These are phyloP conservation scores for Pachypsylla venusta DNA, from an alignment of 1,140 invertebrate species.

Conservation along the genomic window DNA sequence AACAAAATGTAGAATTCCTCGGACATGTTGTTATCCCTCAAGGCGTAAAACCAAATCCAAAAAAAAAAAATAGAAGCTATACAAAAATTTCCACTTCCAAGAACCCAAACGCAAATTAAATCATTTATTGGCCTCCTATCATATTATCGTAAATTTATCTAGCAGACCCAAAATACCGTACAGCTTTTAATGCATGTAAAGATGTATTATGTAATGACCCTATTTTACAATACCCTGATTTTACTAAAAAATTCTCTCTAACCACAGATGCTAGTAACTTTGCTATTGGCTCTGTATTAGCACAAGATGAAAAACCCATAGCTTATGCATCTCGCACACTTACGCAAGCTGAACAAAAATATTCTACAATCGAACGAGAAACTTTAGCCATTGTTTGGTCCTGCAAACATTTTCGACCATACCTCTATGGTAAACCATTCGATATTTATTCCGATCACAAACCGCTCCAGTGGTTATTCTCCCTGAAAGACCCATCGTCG, in stretches of 20 bases:
- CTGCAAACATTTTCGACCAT: slow-evolving; percentile 33
- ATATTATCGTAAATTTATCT: slow-evolving; percentile 30
- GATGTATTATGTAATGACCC: slow-evolving; percentile 27
- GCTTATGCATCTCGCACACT: slow-evolving; percentile 30
- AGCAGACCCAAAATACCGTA: slow-evolving; percentile 10
- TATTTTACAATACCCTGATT: slow-evolving; percentile 28
- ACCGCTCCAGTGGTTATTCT: slow-evolving; percentile 33
- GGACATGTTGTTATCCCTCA: slow-evolving; percentile 30
- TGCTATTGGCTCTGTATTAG: slow-evolving; percentile 25
- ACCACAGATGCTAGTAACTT: slow-evolving; percentile 27
- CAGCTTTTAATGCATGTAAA: slow-evolving; percentile 30
- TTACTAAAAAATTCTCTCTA: slow-evolving; percentile 30
- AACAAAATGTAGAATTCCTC: slow-evolving; percentile 31
- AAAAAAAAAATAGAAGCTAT: slow-evolving; percentile 30
- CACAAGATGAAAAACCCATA: slow-evolving; percentile 26
- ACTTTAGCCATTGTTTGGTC: slow-evolving; percentile 31
- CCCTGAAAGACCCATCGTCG: slow-evolving; percentile 33
- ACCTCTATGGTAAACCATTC: slow-evolving; percentile 35
- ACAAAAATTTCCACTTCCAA: slow-evolving; percentile 23
- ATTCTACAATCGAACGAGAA: slow-evolving; percentile 31
- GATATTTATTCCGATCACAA: slow-evolving; percentile 36
- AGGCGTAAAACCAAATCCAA: slow-evolving; percentile 31
- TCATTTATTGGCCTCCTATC: slow-evolving; percentile 27
- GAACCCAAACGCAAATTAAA: slow-evolving; percentile 25
- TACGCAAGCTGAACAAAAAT: slow-evolving; percentile 31